phyloP scores from a whole-genome alignment of 2,113 vertebrate genomes.

The Panthera uncia region DNA sequence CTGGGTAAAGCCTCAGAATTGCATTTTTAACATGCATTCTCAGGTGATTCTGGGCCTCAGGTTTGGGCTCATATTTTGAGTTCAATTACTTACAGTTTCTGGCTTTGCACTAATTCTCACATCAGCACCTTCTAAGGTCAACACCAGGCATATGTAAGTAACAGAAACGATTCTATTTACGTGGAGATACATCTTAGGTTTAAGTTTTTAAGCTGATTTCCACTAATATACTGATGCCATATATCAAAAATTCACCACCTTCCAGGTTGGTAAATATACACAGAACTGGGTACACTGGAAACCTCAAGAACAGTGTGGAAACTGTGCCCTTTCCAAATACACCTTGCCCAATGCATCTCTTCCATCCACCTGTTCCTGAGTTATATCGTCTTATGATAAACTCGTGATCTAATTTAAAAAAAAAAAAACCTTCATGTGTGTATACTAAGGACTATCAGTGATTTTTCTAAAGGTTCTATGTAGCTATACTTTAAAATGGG shows the following conservation, averaged over 20 bases:
- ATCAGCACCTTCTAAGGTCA: background rate
- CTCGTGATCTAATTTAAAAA: background rate
- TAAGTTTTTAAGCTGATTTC: background rate
- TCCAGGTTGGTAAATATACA: background rate
- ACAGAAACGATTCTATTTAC: constrained; percentile 8
- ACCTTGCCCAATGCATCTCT: background rate
- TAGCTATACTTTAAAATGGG: background rate
- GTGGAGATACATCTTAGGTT: background rate
- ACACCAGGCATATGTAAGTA: background rate
- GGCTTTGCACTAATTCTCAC: background rate
- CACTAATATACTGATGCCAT: background rate
- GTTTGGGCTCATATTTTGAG: background rate
- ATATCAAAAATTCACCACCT: background rate
- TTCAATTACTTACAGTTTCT: background rate
- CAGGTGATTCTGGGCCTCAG: background rate
- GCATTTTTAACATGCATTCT: background rate
- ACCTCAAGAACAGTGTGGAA: background rate
- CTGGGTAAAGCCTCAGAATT: background rate
- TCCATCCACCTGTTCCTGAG: background rate
- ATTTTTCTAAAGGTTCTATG: background rate
- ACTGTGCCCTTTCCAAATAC: background rate
- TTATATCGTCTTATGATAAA: background rate
- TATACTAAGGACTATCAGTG: background rate
- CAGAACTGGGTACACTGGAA: background rate
- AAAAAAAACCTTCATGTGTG: background rate